These are phyloP conservation scores for Nomada ferruginata DNA, from an alignment of 2,888 invertebrate genomes.

Conservation along the genomic window DNA sequence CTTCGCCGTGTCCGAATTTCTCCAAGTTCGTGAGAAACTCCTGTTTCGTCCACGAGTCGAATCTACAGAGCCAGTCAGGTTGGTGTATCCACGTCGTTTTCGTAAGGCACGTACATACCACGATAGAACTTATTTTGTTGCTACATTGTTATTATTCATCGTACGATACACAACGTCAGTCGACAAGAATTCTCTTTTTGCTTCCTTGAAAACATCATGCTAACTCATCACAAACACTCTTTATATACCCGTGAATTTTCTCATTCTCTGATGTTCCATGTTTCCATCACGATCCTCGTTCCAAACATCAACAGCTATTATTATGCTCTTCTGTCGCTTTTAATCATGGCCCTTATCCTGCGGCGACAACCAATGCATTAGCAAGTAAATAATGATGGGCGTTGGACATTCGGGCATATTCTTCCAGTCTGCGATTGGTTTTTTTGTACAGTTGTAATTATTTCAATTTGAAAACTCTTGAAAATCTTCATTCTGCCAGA, in stretches of 20 bases:
- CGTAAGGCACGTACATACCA: background rate
- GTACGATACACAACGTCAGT: conserved; percentile 2
- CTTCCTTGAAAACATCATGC: background rate
- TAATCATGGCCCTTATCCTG: background rate
- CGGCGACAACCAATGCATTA: background rate
- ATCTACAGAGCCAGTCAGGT: no score
- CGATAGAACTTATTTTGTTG: background rate
- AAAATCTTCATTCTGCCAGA: no score
- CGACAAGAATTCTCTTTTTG: conserved; percentile 10
- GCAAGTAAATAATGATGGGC: background rate
- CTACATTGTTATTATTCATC: conserved; percentile 9
- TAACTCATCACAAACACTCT: background rate
- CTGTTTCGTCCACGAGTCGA: background rate
- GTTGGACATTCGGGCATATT: no score
- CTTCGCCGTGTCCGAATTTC: background rate
- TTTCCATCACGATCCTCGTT: conserved; percentile 6
- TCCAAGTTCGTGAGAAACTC: background rate
- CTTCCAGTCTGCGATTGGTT: no score
- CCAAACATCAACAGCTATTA: conserved; percentile 10
- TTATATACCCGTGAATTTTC: background rate
- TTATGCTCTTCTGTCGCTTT: conserved; percentile 34
- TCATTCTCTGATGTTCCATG: conserved; percentile 4
- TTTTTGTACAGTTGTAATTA: background rate
- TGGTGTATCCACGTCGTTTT: background rate
- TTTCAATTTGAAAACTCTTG: background rate